phyloP scores from a whole-genome alignment of 2,797 vertebrate genomes.

The Poecilia gillii region DNA sequence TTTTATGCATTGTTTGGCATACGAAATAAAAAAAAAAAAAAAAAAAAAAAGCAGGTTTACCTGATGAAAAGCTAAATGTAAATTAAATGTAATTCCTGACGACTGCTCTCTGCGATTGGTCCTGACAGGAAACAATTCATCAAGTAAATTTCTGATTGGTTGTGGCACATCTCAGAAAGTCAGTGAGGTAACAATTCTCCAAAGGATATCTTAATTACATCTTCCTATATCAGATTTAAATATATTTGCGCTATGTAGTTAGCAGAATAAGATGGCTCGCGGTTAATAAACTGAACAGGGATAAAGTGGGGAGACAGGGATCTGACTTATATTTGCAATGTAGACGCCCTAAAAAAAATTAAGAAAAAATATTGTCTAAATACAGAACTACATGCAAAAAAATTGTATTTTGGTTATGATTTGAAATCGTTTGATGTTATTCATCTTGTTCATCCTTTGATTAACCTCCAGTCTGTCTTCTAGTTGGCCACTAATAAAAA shows the following conservation, averaged over 20 bases:
- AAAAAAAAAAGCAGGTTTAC: slow-evolving; percentile 11
- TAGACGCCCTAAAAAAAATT: background rate
- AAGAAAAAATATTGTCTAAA: background rate
- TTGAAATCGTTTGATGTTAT: background rate
- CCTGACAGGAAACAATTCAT: slow-evolving; percentile 38
- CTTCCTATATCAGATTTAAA: background rate
- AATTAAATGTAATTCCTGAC: slow-evolving; percentile 41
- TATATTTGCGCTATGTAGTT: background rate
- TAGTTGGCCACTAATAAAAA: background rate
- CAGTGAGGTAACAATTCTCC: slow-evolving; percentile 1
- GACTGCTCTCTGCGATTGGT: slow-evolving; percentile 33
- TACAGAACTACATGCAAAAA: background rate
- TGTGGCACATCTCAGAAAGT: slow-evolving; percentile 40
- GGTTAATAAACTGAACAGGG: background rate
- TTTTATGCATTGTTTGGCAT: slow-evolving; percentile 18
- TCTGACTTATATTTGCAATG: background rate
- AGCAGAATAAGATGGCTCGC: background rate
- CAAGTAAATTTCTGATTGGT: slow-evolving; percentile 54
- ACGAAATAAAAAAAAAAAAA: background rate
- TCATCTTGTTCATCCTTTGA: background rate
- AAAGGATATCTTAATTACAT: slow-evolving; percentile 17
- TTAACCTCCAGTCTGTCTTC: background rate
- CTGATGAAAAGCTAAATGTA: slow-evolving; percentile 29
- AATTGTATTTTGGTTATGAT: background rate
- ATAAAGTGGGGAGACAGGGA: background rate